Evolutionary conservation across 2,113 vertebrate genomes (phyloP).

Genomic region (Mugil cephalus): DNA sequence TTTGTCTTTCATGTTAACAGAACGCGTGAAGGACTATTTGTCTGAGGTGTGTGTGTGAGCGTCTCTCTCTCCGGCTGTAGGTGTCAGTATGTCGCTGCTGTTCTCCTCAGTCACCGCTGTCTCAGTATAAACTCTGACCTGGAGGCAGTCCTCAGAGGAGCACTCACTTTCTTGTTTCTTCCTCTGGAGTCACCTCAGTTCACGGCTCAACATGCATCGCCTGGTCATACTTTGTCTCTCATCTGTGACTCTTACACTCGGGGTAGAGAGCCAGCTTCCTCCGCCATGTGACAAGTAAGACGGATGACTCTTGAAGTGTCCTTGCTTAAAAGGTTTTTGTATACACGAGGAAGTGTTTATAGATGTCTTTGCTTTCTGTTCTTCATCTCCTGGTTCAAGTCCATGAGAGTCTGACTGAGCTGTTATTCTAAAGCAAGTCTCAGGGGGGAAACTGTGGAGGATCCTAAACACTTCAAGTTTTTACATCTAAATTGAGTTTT

Average conservation of each 20-base stretch:
- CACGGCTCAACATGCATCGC: background rate
- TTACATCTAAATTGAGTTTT: background rate
- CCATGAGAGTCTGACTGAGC: too few species aligned
- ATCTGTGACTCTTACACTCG: background rate
- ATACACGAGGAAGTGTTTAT: background rate
- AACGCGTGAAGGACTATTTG: too few species aligned
- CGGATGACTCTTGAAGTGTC: too few species aligned
- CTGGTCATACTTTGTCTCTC: background rate
- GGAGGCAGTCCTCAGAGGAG: background rate
- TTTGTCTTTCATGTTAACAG: too few species aligned
- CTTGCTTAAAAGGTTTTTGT: background rate
- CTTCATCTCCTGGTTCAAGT: too few species aligned
- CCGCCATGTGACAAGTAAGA: constrained; percentile 80
- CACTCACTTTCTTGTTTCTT: background rate
- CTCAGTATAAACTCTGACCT: background rate
- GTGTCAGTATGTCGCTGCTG: background rate
- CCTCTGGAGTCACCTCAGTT: background rate
- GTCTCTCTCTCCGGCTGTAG: background rate
- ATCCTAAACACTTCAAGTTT: too few species aligned
- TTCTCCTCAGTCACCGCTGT: background rate
- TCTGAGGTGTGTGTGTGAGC: too few species aligned
- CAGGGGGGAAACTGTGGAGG: too few species aligned
- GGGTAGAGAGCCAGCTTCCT: constrained; percentile 1
- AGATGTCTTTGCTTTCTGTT: too few species aligned
- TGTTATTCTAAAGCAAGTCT: too few species aligned